Evolutionary conservation across 2,797 vertebrate genomes (phyloP), one percentile per base, ranked within the genome.

Genomic region (Pantherophis alleghaniensis): DNA sequence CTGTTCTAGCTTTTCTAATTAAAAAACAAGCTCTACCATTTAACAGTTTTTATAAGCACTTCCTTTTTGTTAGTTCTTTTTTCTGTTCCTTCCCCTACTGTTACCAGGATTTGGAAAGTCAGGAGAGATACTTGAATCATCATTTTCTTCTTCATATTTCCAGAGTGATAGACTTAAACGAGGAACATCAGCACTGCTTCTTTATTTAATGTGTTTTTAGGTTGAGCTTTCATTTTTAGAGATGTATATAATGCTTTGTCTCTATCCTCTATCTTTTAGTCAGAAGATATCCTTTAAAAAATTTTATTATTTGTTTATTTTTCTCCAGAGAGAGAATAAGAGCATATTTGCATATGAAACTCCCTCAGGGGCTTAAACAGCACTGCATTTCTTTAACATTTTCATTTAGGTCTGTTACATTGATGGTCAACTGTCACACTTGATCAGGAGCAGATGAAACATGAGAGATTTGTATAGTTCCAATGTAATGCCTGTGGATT

Each of bases 381-480:
- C 94, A 95, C 94, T 95, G 88, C 86, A 90, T 91, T 96, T 94
- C 92, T 94, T 63, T 28, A 88, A 89, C 88, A 90, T 95, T 92
- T 86, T 87, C 28, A 92, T 42, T 88, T 93, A 83, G 69, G 79
- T 24, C 2, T 63, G 28, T 79, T 59, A 53, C 69, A 87, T 24
- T 86, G 87, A 74, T 86, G 89, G 74, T 86, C 69, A 89, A 12
- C 56, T 74, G 32, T 94, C 89, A 93, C 55, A 86, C 87, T 88
- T 74, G 42, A 10, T 13, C 7, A n/a, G 51, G 60, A 69, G 87
- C 59, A 79, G 32, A 60, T 66, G 89, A 91, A 79, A 90, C 57
- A 66, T 24, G 79, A 87, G 24, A 74, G 37, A 69, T 74, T 90
- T 93, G 92, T 92, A 93, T 86, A 86, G 88, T 91, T 92, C 90